Evolutionary conservation across 1,140 invertebrate genomes (phyloP), one percentile per base, ranked within the genome.

Genomic region (Eurosta solidaginis): DNA sequence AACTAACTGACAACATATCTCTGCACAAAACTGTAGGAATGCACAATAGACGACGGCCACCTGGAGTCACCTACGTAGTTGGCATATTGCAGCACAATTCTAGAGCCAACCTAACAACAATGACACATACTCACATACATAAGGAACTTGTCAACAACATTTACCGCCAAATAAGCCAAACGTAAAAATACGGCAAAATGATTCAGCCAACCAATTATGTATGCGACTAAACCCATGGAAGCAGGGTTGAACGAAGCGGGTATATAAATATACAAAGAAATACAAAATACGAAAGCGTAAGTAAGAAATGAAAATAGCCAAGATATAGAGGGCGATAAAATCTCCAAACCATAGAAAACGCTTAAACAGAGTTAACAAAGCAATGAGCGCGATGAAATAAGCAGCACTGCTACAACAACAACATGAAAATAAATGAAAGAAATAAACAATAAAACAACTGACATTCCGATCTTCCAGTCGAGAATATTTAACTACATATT

Each of bases 391-490:
- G 12, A 40, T 36, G 40, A 68, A 68, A 59, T 27, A 59, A 27
- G 17, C 17, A 68, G 40, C 4, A 42, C 5, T 9, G 27, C 29
- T n/a, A n/a, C n/a, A n/a, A n/a, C n/a, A n/a, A n/a, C n/a, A n/a
- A n/a, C n/a, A n/a, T n/a, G n/a, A n/a, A n/a, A n/a, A 42, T 7
- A 36, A 9, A 27, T 36, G 20, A 42, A 36, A 42, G 27, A 27
- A 54, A n/a, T 10, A 6, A 27, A 54, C 29, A 29, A 68, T n/a
- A 68, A n/a, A 7, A 20, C 36, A 68, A 2, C 9, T 20, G 29
- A 40, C 36, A 68, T 68, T 68, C 59, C 59, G 59, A 68, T 68
- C 59, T 68, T 68, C 59, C 59, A 68, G 59, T 29, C 59, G 17
- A 68, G 59, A 68, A 68, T 36, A 40, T n/a, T n/a, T n/a, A n/a